Conservation (phyloP, 2,113 vertebrate genomes). For the human (Homo sapiens) region DNA sequence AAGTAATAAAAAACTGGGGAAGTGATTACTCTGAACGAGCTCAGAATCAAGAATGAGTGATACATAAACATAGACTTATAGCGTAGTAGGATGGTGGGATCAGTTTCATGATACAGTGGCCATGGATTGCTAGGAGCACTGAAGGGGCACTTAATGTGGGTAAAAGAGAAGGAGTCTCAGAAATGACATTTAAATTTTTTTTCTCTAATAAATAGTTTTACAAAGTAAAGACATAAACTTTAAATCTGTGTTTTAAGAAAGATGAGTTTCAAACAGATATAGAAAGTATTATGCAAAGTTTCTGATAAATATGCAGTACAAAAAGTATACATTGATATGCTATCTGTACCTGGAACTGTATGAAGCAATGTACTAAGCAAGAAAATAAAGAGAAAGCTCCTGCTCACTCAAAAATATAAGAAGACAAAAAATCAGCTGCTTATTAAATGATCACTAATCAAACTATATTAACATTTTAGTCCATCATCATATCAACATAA, state of each 20-base stretch:
- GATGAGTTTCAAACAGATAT: neutral
- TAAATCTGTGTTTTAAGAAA: neutral
- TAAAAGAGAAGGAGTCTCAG: neutral
- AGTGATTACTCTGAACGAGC: neutral
- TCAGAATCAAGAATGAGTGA: neutral
- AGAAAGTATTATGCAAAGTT: neutral
- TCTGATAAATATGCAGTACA: neutral
- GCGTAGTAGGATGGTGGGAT: fast-evolving
- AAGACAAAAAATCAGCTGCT: neutral
- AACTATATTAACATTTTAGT: neutral
- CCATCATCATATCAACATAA: neutral
- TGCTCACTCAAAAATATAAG: neutral
- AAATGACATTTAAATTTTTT: neutral
- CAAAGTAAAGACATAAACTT: neutral
- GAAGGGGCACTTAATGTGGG: neutral
- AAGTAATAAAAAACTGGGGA: neutral
- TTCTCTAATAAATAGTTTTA: neutral
- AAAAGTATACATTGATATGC: neutral
- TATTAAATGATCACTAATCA: neutral
- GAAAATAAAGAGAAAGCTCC: neutral
- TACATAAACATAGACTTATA: neutral
- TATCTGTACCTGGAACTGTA: neutral
- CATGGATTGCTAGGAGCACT: neutral
- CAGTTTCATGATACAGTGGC: neutral
- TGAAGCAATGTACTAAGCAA: neutral